Evolutionary conservation across 1,140 invertebrate genomes (phyloP).

Genomic region (Pentalonia nigronervosa): DNA sequence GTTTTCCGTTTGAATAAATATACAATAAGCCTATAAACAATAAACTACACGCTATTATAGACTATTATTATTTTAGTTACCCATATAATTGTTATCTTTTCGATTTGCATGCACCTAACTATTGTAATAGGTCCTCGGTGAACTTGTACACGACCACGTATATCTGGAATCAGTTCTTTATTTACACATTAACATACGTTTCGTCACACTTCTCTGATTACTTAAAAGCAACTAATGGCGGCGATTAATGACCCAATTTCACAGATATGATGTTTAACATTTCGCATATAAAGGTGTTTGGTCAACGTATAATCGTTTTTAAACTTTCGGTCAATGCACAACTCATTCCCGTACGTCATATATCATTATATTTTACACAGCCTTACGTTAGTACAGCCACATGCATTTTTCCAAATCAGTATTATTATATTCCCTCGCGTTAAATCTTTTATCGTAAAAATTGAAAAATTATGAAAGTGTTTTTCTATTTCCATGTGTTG

Average conservation of each 20-base stretch:
- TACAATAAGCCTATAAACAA: not conserved
- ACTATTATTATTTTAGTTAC: not conserved
- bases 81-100: not conserved
- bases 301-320: not conserved
- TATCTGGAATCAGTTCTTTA: not conserved
- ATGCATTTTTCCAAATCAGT: not conserved
- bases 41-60: not conserved
- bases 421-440: not conserved
- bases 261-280: not conserved
- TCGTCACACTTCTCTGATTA: constrained; percentile 2
- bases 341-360: not conserved
- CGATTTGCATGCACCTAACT: not conserved
- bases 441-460: not conserved
- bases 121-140: not conserved
- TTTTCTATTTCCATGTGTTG: not conserved
- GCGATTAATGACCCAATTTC: not conserved
- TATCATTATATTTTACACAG: not conserved
- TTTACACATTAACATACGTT: not conserved
- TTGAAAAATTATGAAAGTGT: constrained; percentile 6
- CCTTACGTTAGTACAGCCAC: not conserved
- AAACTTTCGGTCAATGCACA: not conserved
- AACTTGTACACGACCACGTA: not conserved
- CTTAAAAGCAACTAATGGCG: not conserved
- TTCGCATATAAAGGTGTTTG: too few relatives aligned
- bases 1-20: not conserved